Percentiles rank a stretch among this genome's conserved stretches.
These are phyloP conservation scores for Morinoia aosen DNA, from an alignment of 2,888 invertebrate species.

Conservation along the genomic window DNA sequence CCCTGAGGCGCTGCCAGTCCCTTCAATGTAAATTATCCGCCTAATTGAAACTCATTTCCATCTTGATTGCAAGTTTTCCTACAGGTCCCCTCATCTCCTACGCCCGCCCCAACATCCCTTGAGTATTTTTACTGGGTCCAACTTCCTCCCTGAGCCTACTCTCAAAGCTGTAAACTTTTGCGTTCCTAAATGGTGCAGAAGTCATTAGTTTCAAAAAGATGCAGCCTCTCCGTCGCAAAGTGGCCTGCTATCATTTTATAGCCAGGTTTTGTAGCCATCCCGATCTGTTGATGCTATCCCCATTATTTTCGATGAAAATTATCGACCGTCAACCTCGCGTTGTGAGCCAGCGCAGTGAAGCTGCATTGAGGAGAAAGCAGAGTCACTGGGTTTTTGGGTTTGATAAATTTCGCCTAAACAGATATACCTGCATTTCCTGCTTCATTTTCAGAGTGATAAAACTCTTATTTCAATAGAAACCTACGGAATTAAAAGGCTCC, in stretches of 20 bases:
- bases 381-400: not conserved
- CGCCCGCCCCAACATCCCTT: not conserved
- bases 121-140: not conserved
- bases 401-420: not conserved
- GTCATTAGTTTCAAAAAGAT: constrained; percentile 18
- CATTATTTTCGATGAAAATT: not conserved
- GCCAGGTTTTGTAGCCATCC: not conserved
- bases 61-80: constrained; percentile 40
- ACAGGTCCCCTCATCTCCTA: not conserved
- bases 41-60: constrained; percentile 51
- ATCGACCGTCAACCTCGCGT: not conserved
- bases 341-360: not conserved
- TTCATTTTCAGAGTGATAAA: not conserved
- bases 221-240: not conserved
- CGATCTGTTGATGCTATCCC: not conserved
- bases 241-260: not conserved
- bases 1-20: constrained; percentile 13
- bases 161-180: not conserved
- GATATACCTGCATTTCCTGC: not conserved
- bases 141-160: not conserved
- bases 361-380: not conserved
- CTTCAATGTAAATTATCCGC: not conserved
- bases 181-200: constrained; percentile 7
- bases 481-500: not conserved
- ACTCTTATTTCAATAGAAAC: not conserved